Evolutionary conservation across 2,888 invertebrate species (phyloP).

Genomic region (Aproaerema taeniolella): DNA sequence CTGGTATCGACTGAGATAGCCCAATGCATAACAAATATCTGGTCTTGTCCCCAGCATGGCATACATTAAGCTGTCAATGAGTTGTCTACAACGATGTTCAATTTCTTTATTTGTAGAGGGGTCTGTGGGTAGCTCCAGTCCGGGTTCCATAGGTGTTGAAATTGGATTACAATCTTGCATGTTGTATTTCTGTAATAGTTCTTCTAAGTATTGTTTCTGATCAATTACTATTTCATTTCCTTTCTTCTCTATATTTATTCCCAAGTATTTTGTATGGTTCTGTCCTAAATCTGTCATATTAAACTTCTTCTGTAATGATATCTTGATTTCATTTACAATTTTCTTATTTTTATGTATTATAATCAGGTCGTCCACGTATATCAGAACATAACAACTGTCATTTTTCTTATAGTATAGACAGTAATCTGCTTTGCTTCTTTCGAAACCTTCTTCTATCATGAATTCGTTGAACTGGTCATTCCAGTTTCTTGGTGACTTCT

Average conservation of each 20-base stretch:
- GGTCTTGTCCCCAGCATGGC: slow-evolving; percentile 11
- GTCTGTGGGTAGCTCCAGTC: not conserved
- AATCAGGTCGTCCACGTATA: slow-evolving; percentile 15
- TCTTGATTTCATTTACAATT: slow-evolving; percentile 1
- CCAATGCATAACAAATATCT: slow-evolving; percentile 11
- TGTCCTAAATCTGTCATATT: slow-evolving; percentile 14
- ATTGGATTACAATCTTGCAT: slow-evolving; percentile 13
- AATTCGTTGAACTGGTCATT: slow-evolving; percentile 10
- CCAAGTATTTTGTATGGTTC: slow-evolving; percentile 3
- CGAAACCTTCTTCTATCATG: slow-evolving; percentile 9
- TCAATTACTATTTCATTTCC: not conserved
- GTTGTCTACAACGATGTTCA: slow-evolving; percentile 3
- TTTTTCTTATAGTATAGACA: too few species aligned
- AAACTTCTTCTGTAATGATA: not conserved
- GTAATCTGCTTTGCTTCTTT: slow-evolving; percentile 9
- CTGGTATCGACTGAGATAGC: slow-evolving; percentile 9
- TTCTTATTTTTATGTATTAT: not conserved
- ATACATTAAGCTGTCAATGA: slow-evolving; percentile 14
- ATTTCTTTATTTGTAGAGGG: slow-evolving; percentile 4
- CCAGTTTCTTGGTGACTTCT: slow-evolving; percentile 13
- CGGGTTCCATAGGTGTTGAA: slow-evolving; percentile 7
- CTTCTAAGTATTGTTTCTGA: slow-evolving; percentile 10
- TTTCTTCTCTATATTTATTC: slow-evolving; percentile 7
- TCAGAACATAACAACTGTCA: too few species aligned
- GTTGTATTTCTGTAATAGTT: slow-evolving; percentile 9